Percentiles rank a stretch among this genome's conserved stretches.
Evolutionary conservation across 2,888 invertebrate genomes (phyloP).

Genomic region (Cephus nigrinus): DNA sequence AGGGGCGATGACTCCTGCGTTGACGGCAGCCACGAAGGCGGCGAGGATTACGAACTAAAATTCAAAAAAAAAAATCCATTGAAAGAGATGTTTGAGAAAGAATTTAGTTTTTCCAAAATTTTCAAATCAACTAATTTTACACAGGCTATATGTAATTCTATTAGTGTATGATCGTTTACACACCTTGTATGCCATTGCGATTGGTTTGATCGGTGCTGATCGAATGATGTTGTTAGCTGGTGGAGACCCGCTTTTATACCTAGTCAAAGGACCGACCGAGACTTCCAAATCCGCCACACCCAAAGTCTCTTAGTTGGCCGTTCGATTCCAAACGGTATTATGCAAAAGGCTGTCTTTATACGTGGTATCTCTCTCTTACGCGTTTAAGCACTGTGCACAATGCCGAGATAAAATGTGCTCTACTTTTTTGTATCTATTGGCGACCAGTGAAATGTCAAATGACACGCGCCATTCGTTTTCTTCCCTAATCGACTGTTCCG

Average conservation of each 20-base stretch:
- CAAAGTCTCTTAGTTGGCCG: no score
- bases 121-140: no score
- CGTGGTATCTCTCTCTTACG: no score
- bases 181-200: slow-evolving; percentile 21
- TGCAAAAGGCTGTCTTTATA: no score
- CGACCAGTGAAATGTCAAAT: no score
- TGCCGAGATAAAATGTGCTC: no score
- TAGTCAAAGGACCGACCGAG: slow-evolving; percentile 7
- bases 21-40: slow-evolving; percentile 65
- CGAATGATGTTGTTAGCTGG: slow-evolving; percentile 12
- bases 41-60: slow-evolving; percentile 64
- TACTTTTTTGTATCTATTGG: no score
- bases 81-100: neutral
- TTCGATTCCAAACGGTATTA: no score
- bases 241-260: slow-evolving; percentile 15
- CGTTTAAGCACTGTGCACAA: no score
- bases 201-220: slow-evolving; percentile 16
- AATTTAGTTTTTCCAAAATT: neutral
- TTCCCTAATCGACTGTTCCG: no score
- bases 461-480: no score
- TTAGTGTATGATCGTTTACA: slow-evolving; percentile 3
- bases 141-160: neutral
- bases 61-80: slow-evolving; percentile 8
- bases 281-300: slow-evolving; percentile 13
- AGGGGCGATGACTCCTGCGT: slow-evolving; percentile 60